phyloP scores from a whole-genome alignment of 2,797 vertebrate genomes.

The Dendrocincla tyrannina region DNA sequence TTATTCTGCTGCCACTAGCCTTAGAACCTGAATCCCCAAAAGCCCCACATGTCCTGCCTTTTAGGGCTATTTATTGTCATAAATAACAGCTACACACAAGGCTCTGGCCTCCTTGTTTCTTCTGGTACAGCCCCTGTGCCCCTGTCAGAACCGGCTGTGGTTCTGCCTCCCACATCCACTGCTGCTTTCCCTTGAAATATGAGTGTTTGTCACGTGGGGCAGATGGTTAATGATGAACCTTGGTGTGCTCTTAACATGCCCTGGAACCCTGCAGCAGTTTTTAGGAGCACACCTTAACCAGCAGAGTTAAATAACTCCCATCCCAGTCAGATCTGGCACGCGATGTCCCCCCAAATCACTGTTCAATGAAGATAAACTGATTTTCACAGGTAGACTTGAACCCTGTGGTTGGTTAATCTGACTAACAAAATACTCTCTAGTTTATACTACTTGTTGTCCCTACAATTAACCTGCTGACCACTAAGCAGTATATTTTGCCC shows the following conservation, averaged over 20 bases:
- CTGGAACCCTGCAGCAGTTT: neutral
- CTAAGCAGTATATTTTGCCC: neutral
- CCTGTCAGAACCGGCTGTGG: neutral
- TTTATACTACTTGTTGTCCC: neutral
- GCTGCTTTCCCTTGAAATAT: neutral
- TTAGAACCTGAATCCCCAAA: neutral
- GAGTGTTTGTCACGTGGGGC: neutral
- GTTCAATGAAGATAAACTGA: neutral
- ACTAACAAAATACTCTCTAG: neutral
- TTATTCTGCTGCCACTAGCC: neutral
- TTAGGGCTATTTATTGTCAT: neutral
- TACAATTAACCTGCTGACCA: neutral
- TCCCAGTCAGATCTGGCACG: neutral
- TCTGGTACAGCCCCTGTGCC: neutral
- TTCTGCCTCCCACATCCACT: neutral
- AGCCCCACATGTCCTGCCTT: accelerated
- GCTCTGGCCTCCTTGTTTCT: neutral
- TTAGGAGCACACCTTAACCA: neutral
- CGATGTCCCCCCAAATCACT: neutral
- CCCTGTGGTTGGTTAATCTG: neutral
- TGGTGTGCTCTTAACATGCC: neutral
- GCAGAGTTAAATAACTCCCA: neutral
- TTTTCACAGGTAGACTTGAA: neutral
- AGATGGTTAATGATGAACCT: conserved; percentile 36
- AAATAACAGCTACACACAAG: neutral